phyloP scores from a whole-genome alignment of 92 coral and sea anemone species.

The Porites lobata region DNA sequence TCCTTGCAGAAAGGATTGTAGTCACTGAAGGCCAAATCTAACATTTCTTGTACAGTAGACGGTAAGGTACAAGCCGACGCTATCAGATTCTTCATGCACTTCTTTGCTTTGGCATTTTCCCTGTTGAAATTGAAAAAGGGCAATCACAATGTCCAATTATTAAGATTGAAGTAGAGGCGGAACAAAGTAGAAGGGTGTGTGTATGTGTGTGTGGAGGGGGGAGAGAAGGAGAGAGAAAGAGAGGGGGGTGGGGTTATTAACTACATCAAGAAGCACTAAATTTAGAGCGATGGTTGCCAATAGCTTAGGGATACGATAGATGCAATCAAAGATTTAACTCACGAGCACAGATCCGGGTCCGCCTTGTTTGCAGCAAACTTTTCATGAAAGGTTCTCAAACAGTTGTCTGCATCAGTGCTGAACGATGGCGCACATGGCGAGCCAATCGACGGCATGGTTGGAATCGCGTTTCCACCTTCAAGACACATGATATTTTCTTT shows the following conservation, averaged over 20 bases:
- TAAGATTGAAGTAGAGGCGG: no score
- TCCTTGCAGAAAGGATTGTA: no score
- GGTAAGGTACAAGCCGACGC: neutral
- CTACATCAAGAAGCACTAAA: no score
- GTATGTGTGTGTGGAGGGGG: no score
- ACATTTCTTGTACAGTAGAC: neutral
- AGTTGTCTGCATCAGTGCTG: neutral
- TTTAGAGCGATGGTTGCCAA: no score
- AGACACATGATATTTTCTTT: neutral
- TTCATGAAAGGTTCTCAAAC: neutral
- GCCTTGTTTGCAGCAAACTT: conserved; percentile 3
- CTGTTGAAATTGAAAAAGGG: neutral
- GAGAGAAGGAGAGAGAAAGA: no score
- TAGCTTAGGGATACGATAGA: no score
- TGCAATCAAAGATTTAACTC: neutral
- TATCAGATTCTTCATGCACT: neutral
- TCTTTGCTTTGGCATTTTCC: conserved; percentile 17
- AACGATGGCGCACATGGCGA: neutral
- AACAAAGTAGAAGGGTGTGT: no score
- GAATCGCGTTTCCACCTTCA: neutral
- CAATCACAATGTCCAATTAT: no score
- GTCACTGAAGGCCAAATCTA: neutral
- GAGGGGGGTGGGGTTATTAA: no score
- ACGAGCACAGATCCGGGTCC: conserved; percentile 19
- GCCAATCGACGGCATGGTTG: neutral